Percentiles rank a stretch among this genome's conserved stretches.
These are phyloP conservation scores for Meloidogyne chitwoodi DNA, from an alignment of 1,140 invertebrate species.

Conservation along the genomic window DNA sequence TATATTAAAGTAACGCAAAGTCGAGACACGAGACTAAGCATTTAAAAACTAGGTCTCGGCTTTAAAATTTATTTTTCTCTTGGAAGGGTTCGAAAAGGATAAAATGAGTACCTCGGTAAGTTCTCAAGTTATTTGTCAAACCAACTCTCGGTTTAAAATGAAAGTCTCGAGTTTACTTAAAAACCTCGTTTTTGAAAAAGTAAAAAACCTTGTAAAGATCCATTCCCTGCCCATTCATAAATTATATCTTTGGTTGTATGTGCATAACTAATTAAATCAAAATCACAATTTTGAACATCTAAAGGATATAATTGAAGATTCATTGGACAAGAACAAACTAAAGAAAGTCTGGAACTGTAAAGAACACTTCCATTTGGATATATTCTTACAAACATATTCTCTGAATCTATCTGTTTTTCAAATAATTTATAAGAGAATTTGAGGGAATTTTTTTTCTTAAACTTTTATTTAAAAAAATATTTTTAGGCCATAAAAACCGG, in stretches of 20 bases:
- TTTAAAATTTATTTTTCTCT: no score
- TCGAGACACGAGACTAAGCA: no score
- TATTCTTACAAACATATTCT: slow-evolving; percentile 46
- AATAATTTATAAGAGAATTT: no score
- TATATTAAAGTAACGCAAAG: no score
- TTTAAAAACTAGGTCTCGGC: no score
- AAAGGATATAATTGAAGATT: slow-evolving; percentile 39
- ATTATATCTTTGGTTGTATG: slow-evolving; percentile 38
- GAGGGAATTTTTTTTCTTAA: no score
- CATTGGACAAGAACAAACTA: slow-evolving; percentile 43
- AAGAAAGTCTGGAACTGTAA: slow-evolving; percentile 36
- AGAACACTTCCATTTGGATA: slow-evolving; percentile 36
- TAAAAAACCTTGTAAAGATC: slow-evolving; percentile 12
- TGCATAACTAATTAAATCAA: slow-evolving; percentile 49
- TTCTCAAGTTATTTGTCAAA: no score
- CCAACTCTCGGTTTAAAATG: no score
- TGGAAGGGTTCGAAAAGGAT: no score
- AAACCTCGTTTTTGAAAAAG: background rate
- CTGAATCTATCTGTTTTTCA: slow-evolving; percentile 32
- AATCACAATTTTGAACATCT: slow-evolving; percentile 46
- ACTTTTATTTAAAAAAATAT: no score
- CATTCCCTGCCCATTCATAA: slow-evolving; percentile 21
- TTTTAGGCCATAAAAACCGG: no score
- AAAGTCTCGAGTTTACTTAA: background rate
- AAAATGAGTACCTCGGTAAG: no score